Evolutionary conservation across 2,888 invertebrate species (phyloP).

Genomic region (Microctonus hyperodae): DNA sequence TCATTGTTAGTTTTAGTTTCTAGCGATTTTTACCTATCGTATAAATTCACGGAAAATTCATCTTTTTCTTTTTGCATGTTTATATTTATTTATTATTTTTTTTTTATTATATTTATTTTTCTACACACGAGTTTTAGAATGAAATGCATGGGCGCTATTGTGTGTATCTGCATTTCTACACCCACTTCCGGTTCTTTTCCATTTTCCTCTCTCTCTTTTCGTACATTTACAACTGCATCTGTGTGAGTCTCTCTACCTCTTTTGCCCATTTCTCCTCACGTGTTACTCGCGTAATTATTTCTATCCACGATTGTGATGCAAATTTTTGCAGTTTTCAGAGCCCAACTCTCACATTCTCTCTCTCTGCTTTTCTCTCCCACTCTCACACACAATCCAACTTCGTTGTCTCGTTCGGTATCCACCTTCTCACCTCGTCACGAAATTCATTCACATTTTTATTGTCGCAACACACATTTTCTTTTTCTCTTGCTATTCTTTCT

Average conservation of each 20-base stretch:
- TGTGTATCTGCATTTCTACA: slow-evolving; percentile 30
- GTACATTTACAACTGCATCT: slow-evolving; percentile 49
- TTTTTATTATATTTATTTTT: slow-evolving; percentile 22
- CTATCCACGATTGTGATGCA: slow-evolving; percentile 62
- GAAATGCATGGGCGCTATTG: slow-evolving; percentile 30
- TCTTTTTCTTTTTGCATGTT: slow-evolving; percentile 12
- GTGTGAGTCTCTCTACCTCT: slow-evolving; percentile 40
- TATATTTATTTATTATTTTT: slow-evolving; percentile 3
- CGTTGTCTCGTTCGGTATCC: slow-evolving; percentile 22
- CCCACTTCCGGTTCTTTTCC: slow-evolving; percentile 45
- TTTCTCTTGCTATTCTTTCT: neutral
- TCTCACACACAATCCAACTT: slow-evolving; percentile 27
- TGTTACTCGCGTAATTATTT: slow-evolving; percentile 62
- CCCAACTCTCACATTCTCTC: slow-evolving; percentile 27
- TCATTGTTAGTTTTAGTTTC: slow-evolving; percentile 24
- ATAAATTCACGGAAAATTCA: slow-evolving; percentile 39
- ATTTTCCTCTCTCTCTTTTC: slow-evolving; percentile 26
- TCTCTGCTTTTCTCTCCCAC: slow-evolving; percentile 30
- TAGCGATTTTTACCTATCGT: slow-evolving; percentile 30
- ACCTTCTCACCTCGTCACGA: slow-evolving; percentile 25
- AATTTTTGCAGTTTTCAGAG: slow-evolving; percentile 59
- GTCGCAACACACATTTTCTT: slow-evolving; percentile 18
- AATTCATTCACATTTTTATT: slow-evolving; percentile 24
- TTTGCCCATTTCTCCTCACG: slow-evolving; percentile 39
- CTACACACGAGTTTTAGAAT: slow-evolving; percentile 25